These are phyloP conservation scores for Eurytoma californica DNA, from an alignment of 2,888 invertebrate species.

Conservation along the genomic window DNA sequence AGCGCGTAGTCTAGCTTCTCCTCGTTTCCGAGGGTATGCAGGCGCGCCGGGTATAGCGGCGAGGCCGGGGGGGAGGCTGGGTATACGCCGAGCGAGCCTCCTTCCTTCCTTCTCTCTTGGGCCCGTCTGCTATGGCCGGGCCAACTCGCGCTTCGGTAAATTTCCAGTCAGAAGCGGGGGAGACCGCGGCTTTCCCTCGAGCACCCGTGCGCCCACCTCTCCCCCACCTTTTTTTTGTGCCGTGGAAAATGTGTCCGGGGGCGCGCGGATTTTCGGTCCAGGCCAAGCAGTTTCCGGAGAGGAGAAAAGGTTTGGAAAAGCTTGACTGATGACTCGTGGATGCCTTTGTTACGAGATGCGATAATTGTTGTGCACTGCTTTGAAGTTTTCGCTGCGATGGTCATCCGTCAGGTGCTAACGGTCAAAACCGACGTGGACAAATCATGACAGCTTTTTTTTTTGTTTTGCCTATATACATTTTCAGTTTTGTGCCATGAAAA, in stretches of 20 bases:
- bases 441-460: too few relatives aligned
- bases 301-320: too few relatives aligned
- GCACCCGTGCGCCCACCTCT: neutral
- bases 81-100: neutral
- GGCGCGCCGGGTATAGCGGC: neutral
- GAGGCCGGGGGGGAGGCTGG: neutral
- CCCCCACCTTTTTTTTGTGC: neutral
- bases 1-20: conserved; percentile 51
- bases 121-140: conserved; percentile 66
- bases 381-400: too few relatives aligned
- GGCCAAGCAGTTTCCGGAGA: too few relatives aligned
- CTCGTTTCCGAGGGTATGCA: conserved; percentile 38
- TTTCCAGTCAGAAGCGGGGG: conserved; percentile 61
- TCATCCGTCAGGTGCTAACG: too few relatives aligned
- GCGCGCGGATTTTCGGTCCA: too few relatives aligned
- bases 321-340: too few relatives aligned
- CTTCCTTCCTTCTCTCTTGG: neutral
- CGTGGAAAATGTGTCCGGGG: neutral
- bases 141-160: conserved; percentile 71
- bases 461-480: too few relatives aligned
- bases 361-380: too few relatives aligned
- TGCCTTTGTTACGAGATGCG: too few relatives aligned
- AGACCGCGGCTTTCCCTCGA: neutral
- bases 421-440: too few relatives aligned
- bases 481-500: too few relatives aligned